phyloP scores from a whole-genome alignment of 1,140 invertebrate species.

The Sarcophaga bullata region DNA sequence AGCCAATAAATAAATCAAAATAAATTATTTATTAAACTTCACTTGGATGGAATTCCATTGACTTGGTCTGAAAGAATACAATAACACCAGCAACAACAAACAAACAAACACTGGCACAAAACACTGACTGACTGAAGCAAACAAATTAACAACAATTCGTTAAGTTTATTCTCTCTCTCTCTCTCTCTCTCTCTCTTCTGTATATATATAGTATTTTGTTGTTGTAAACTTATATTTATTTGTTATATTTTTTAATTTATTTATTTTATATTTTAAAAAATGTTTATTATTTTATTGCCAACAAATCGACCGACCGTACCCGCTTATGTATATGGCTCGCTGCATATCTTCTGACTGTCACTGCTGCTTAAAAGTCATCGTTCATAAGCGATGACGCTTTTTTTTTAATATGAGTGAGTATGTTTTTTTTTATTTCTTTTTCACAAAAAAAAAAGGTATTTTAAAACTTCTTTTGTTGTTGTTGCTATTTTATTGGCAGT shows the following conservation, averaged over 20 bases:
- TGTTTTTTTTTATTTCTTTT: conserved; percentile 15
- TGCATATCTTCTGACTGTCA: conserved; percentile 34
- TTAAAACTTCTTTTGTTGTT: background rate
- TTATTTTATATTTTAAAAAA: background rate
- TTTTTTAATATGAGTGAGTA: conserved; percentile 22
- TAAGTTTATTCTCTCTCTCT: background rate
- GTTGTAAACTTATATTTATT: too few relatives aligned
- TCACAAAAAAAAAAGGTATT: background rate
- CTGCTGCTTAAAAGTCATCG: conserved; percentile 40
- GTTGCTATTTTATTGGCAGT: background rate
- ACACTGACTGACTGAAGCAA: too few relatives aligned
- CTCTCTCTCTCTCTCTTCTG: too few relatives aligned
- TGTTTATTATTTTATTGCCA: background rate
- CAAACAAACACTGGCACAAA: too few relatives aligned
- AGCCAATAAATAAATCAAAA: background rate
- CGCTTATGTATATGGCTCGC: conserved; percentile 36
- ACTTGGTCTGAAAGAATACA: conserved; percentile 3
- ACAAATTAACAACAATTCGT: background rate
- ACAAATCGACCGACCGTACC: conserved; percentile 31
- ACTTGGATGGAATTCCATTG: background rate
- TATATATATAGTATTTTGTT: too few relatives aligned
- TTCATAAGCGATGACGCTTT: conserved; percentile 36
- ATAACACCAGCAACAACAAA: background rate
- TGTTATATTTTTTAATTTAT: conserved; percentile 9
- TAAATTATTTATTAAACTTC: conserved; percentile 7